Conservation (phyloP, 2,888 invertebrate species). For the Corbicula japonica region DNA sequence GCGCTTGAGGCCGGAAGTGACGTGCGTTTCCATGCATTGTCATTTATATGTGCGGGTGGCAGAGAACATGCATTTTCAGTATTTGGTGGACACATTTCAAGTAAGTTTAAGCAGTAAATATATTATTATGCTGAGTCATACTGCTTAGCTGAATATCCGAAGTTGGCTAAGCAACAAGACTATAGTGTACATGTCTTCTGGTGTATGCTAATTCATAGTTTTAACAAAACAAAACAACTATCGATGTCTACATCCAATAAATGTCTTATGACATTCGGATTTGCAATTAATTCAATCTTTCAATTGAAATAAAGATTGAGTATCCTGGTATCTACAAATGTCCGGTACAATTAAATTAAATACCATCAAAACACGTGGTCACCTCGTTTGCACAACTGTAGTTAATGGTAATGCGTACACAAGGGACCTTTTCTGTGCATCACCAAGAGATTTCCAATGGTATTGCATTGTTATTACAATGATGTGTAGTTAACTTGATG, state of each 20-base stretch:
- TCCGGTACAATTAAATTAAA: too few relatives aligned
- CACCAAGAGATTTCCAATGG: too few relatives aligned
- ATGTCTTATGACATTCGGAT: neutral
- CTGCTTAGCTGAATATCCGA: neutral
- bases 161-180: too few relatives aligned
- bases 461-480: too few relatives aligned
- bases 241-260: neutral
- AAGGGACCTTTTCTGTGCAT: too few relatives aligned
- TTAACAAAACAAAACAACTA: neutral
- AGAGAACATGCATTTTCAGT: conserved; percentile 47
- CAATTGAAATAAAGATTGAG: too few relatives aligned
- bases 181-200: neutral
- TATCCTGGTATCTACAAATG: too few relatives aligned
- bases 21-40: conserved; percentile 52
- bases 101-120: conserved; percentile 32
- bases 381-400: too few relatives aligned
- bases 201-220: neutral
- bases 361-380: too few relatives aligned
- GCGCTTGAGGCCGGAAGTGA: conserved; percentile 43
- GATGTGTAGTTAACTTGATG: too few relatives aligned
- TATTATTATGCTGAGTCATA: neutral
- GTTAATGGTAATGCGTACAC: too few relatives aligned
- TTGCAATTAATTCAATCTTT: neutral
- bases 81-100: conserved; percentile 54
- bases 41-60: conserved; percentile 57